A percentile compares a stretch with the other conserved stretches of the same genome.
These are phyloP conservation scores for Rhizoglyphus robini DNA, from an alignment of 1,140 invertebrate species.

Conservation along the genomic window DNA sequence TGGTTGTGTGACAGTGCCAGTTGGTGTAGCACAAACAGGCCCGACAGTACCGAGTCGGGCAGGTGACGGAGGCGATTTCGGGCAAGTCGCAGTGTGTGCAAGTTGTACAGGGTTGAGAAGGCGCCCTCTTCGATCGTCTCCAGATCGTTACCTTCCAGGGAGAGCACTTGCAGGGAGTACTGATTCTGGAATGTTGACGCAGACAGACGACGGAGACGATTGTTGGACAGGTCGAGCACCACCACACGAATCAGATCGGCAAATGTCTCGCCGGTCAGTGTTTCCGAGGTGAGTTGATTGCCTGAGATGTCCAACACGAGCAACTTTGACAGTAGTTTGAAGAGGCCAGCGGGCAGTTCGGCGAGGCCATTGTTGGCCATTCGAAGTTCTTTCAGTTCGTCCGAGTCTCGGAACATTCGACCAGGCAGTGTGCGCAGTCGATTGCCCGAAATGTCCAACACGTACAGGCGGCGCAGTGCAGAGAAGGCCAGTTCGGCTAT, in stretches of 20 bases:
- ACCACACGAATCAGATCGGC: constrained; percentile 70
- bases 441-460: constrained; percentile 62
- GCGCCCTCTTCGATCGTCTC: constrained; percentile 61
- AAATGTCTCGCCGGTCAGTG: constrained; percentile 63
- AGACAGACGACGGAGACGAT: constrained; percentile 61
- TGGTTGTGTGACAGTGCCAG: constrained; percentile 65
- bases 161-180: constrained; percentile 64
- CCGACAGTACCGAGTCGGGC: constrained; percentile 59
- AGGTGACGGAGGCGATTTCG: constrained; percentile 61
- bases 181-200: constrained; percentile 64
- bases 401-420: constrained; percentile 60
- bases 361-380: constrained; percentile 69
- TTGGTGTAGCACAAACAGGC: constrained; percentile 57
- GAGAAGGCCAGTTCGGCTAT: constrained; percentile 54
- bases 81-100: constrained; percentile 61
- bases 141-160: constrained; percentile 60
- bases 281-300: constrained; percentile 67
- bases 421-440: constrained; percentile 67
- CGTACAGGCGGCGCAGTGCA: constrained; percentile 48
- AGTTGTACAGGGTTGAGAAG: constrained; percentile 64
- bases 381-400: constrained; percentile 65
- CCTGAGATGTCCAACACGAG: constrained; percentile 68
- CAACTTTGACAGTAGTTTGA: constrained; percentile 61
- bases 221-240: constrained; percentile 66
- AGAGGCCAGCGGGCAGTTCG: constrained; percentile 56